These are phyloP conservation scores for Nymphicus hollandicus DNA, from an alignment of 2,113 vertebrate genomes.

Conservation along the genomic window DNA sequence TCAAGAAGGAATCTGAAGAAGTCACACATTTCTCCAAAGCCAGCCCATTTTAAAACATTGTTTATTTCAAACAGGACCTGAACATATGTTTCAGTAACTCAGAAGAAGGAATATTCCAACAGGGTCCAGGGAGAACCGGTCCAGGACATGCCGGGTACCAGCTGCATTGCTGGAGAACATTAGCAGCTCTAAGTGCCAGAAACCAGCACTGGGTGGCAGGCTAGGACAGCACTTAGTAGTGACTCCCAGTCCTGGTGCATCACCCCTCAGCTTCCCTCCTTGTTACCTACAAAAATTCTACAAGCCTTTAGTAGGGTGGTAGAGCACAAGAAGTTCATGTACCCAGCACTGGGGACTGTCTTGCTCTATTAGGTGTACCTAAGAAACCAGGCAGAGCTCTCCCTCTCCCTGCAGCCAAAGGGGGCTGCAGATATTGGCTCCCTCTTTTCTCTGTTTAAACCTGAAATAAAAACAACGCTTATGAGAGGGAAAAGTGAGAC, in stretches of 20 bases:
- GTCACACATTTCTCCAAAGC: neutral
- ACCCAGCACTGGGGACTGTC: neutral
- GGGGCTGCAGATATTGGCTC: neutral
- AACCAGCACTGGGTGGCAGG: constrained; percentile 75
- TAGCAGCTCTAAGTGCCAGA: neutral
- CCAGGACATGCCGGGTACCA: neutral
- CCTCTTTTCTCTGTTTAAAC: constrained; percentile 15
- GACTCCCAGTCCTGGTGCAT: neutral
- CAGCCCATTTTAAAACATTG: neutral
- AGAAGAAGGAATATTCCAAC: neutral
- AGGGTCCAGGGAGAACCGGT: neutral
- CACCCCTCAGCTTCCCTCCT: constrained; percentile 4
- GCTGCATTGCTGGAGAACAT: neutral
- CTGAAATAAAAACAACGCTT: neutral
- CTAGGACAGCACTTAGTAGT: constrained; percentile 53
- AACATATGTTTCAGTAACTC: neutral
- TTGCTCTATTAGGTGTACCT: neutral
- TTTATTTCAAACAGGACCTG: neutral
- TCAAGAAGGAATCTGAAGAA: neutral
- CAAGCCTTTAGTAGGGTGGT: constrained; percentile 33
- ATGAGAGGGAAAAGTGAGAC: neutral
- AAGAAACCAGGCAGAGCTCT: constrained; percentile 25
- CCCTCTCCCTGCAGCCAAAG: neutral
- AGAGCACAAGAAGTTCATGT: neutral
- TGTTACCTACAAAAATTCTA: constrained; percentile 22